Percentiles rank a stretch among this genome's conserved stretches.
phyloP scores from a whole-genome alignment of 2,113 vertebrate genomes.

The Tapirus terrestris region DNA sequence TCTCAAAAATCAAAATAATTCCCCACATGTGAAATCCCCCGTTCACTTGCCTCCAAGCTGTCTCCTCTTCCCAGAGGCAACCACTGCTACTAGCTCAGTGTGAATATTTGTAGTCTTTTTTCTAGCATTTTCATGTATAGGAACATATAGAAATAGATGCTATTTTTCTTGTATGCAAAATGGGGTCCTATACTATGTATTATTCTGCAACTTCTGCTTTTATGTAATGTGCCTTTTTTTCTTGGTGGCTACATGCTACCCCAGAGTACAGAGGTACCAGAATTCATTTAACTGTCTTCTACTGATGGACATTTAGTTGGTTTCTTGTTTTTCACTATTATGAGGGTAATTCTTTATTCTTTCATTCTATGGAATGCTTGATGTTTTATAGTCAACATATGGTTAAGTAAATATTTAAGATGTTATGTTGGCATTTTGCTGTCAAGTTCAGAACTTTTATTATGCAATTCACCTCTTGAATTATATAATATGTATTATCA shows the following conservation, averaged over 20 bases:
- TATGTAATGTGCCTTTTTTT: background rate
- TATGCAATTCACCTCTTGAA: conserved; percentile 34
- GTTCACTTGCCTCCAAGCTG: background rate
- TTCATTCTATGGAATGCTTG: conserved; percentile 28
- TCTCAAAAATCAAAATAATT: background rate
- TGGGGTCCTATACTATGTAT: background rate
- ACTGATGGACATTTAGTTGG: background rate
- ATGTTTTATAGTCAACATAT: background rate
- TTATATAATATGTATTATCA: background rate
- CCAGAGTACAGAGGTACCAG: background rate
- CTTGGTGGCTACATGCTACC: background rate
- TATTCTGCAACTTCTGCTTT: background rate
- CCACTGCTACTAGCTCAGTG: background rate
- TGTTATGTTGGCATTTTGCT: conserved; percentile 46
- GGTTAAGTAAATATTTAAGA: conserved; percentile 59
- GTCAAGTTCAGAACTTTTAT: conserved; percentile 50
- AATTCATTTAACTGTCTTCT: background rate
- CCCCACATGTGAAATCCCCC: background rate
- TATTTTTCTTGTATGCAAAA: background rate
- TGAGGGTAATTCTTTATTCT: conserved; percentile 12
- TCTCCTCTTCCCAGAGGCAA: background rate
- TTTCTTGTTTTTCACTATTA: background rate
- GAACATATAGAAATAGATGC: background rate
- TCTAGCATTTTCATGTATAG: background rate
- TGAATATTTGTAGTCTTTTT: background rate